These are phyloP conservation scores for Platygyra sinensis DNA, from an alignment of 64 coral and sea anemone genomes.

Conservation along the genomic window DNA sequence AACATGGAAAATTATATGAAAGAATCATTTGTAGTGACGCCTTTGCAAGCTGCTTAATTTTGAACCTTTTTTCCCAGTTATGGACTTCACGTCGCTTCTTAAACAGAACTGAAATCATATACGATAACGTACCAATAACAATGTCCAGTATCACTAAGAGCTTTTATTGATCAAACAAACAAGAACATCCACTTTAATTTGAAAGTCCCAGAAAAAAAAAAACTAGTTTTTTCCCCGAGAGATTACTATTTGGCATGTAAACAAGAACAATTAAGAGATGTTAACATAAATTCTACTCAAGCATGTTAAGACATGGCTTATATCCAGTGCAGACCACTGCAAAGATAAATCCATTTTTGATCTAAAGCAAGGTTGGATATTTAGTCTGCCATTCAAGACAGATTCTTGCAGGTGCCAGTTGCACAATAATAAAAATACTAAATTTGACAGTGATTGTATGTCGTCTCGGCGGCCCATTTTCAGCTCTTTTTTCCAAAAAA, in stretches of 20 bases:
- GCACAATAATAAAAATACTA: too few relatives aligned
- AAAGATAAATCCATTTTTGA: too few relatives aligned
- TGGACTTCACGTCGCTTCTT: background rate
- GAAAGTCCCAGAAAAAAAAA: background rate
- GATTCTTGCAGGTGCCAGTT: too few relatives aligned
- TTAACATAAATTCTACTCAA: background rate
- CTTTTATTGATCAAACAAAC: background rate
- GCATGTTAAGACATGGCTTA: too few relatives aligned
- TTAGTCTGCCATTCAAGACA: too few relatives aligned
- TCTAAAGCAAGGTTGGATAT: too few relatives aligned
- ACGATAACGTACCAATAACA: background rate
- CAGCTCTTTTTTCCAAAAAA: too few relatives aligned
- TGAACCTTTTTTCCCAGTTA: background rate
- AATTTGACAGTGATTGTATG: too few relatives aligned
- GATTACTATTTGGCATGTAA: background rate
- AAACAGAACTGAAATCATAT: background rate
- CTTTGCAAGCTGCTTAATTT: background rate
- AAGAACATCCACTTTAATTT: background rate
- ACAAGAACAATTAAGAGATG: background rate
- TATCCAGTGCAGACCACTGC: too few relatives aligned
- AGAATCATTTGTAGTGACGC: background rate
- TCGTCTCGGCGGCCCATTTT: too few relatives aligned
- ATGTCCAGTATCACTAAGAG: background rate
- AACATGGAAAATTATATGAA: background rate
- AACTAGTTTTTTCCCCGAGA: background rate